These are phyloP conservation scores for Zalophus californianus DNA, from an alignment of 2,797 vertebrate species.

Conservation along the genomic window DNA sequence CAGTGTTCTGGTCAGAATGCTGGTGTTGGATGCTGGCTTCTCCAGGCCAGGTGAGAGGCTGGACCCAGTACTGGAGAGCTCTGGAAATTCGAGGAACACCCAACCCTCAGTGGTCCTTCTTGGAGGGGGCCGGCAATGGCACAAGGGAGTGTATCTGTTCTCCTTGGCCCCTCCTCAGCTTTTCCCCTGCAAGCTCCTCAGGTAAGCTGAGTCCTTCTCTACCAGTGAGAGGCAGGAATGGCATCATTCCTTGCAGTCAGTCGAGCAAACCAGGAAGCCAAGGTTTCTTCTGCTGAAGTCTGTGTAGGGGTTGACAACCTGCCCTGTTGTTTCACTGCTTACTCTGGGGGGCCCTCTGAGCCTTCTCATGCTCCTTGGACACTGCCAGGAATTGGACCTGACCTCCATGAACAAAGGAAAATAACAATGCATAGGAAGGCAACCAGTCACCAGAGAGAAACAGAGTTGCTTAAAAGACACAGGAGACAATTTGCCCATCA, in stretches of 20 bases:
- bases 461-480: background rate
- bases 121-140: background rate
- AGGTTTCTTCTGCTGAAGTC: background rate
- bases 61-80: background rate
- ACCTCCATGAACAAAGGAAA: background rate
- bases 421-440: background rate
- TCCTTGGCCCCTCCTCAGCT: background rate
- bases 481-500: background rate
- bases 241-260: background rate
- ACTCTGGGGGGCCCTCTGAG: background rate
- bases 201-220: background rate
- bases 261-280: background rate
- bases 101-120: background rate
- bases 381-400: background rate
- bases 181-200: background rate
- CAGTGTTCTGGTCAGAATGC: background rate
- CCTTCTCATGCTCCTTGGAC: background rate
- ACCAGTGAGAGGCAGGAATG: background rate
- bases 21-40: background rate
- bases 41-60: background rate
- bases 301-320: background rate
- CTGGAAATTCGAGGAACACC: background rate
- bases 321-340: background rate
- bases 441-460: background rate
- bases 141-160: background rate